These are phyloP conservation scores for Clarias pachynema DNA, from an alignment of 2,797 vertebrate genomes.

Conservation along the genomic window DNA sequence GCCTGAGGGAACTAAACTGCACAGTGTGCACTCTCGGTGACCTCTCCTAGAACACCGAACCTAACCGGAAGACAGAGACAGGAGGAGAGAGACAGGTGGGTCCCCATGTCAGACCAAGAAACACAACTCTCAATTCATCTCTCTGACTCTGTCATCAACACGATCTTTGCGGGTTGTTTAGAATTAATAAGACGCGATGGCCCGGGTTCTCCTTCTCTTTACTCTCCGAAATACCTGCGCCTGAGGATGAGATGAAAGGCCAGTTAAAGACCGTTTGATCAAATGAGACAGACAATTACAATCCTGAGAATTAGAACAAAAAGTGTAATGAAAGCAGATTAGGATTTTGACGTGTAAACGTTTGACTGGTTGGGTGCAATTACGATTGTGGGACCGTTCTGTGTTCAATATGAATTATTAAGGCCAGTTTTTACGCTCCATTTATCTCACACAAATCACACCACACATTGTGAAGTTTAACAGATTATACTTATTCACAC, in stretches of 20 bases:
- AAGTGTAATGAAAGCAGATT: constrained; percentile 1
- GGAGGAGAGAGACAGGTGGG: constrained; percentile 12
- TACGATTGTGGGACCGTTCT: constrained; percentile 12
- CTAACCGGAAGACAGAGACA: not conserved
- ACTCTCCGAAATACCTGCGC: not conserved
- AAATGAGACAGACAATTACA: constrained; percentile 66
- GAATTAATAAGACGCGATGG: constrained; percentile 24
- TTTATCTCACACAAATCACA: not conserved
- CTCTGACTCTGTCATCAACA: constrained; percentile 14
- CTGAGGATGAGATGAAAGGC: constrained; percentile 63
- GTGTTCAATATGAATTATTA: constrained; percentile 27
- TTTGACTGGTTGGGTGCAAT: constrained; percentile 29
- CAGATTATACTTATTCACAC: not conserved
- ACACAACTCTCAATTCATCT: constrained; percentile 23
- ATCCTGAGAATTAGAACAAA: constrained; percentile 42
- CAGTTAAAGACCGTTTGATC: constrained; percentile 73
- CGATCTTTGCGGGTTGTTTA: constrained; percentile 11
- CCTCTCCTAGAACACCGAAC: constrained; percentile 12
- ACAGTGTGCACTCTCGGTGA: constrained; percentile 32
- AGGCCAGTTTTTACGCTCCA: not conserved
- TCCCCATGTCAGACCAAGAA: not conserved
- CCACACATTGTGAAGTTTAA: not conserved
- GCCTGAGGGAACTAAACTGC: constrained; percentile 52
- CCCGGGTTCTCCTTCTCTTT: not conserved
- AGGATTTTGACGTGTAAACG: constrained; percentile 9